phyloP scores from a whole-genome alignment of 2,113 vertebrate species.

The Engraulis encrasicolus region DNA sequence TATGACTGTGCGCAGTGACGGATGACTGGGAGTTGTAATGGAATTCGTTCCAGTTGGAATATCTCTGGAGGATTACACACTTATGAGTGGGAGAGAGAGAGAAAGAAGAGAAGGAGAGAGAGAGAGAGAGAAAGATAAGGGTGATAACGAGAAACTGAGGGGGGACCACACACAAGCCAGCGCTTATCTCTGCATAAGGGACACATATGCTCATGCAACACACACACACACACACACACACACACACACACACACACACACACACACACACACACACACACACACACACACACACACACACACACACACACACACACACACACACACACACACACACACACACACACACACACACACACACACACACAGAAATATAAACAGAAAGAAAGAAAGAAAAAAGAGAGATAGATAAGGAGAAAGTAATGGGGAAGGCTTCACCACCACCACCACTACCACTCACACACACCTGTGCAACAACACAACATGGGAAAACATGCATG shows the following conservation, averaged over 20 bases:
- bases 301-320: no score
- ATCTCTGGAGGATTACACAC: neutral
- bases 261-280: neutral
- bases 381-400: constrained; percentile 23
- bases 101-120: constrained; percentile 15
- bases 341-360: constrained; percentile 2
- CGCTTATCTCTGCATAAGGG: no score
- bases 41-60: neutral
- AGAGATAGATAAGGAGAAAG: constrained; percentile 52
- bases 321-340: no score
- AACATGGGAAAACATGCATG: no score
- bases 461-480: no score
- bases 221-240: neutral
- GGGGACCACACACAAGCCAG: no score
- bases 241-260: constrained; percentile 26
- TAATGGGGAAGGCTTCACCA: constrained; percentile 30
- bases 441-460: constrained; percentile 21
- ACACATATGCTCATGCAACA: no score
- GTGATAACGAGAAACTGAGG: no score
- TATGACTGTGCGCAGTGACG: neutral
- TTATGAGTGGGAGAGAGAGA: neutral
- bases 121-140: constrained; percentile 53
- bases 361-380: neutral
- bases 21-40: neutral
- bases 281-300: constrained; percentile 16